Conservation (phyloP, 2,797 vertebrate genomes). For the Typhlichthys eigenmanni region DNA sequence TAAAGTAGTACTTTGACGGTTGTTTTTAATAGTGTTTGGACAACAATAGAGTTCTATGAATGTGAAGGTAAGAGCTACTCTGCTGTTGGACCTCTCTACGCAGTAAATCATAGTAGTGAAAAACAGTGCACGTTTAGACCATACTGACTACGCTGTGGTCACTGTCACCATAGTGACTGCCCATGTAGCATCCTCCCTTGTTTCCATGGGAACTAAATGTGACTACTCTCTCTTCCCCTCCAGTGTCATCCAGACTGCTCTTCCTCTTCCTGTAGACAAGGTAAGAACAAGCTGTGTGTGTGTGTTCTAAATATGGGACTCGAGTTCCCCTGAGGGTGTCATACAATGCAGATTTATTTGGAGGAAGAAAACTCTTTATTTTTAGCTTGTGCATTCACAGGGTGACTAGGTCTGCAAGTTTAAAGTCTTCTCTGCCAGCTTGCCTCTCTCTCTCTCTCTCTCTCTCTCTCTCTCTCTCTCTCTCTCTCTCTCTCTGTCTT, state of each 20-base stretch:
- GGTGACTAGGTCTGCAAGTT: not conserved
- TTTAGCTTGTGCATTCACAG: not conserved
- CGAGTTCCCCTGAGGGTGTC: no score
- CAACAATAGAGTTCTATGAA: no score
- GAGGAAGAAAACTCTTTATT: no score
- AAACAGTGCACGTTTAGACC: not conserved
- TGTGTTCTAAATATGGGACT: constrained; percentile 2
- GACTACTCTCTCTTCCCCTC: constrained; percentile 46
- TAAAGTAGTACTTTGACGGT: no score
- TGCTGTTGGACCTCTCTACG: no score
- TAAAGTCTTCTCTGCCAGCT: constrained; percentile 5
- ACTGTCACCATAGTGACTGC: constrained; percentile 50
- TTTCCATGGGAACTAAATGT: constrained; percentile 62
- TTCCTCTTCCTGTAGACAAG: constrained; percentile 98
- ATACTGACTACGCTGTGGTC: not conserved
- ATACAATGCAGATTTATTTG: no score
- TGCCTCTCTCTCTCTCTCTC: not conserved
- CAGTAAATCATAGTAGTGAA: no score
- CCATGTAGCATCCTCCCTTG: constrained; percentile 36
- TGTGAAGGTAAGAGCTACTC: no score
- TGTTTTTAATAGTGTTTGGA: no score
- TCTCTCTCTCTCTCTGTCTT: not conserved
- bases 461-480: constrained; percentile 6
- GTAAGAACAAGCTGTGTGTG: constrained; percentile 76
- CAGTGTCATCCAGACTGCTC: constrained; percentile 95